Conservation (phyloP, 2,888 invertebrate genomes). For the Chrysolina americana region DNA sequence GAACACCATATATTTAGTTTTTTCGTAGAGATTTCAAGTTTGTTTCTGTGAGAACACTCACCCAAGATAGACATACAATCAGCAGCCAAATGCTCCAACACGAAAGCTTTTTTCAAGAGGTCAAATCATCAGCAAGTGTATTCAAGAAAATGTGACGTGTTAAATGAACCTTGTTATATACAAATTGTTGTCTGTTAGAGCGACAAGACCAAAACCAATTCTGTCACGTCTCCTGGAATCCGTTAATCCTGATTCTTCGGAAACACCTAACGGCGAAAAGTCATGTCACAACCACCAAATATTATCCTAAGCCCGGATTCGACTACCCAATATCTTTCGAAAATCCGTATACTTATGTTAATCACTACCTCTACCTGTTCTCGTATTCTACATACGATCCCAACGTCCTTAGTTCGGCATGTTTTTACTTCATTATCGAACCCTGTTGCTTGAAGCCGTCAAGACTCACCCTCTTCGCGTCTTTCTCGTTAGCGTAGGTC, state of each 20-base stretch:
- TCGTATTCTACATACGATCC: conserved; percentile 2
- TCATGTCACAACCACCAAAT: neutral
- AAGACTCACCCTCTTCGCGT: neutral
- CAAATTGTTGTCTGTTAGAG: too few species aligned
- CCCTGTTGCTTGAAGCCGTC: conserved; percentile 17
- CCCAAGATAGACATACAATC: too few species aligned
- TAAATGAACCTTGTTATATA: too few species aligned
- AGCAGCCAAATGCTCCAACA: too few species aligned
- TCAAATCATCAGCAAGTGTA: too few species aligned
- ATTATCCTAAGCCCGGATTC: neutral
- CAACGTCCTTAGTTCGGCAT: neutral
- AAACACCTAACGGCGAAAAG: neutral
- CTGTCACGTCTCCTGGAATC: too few species aligned
- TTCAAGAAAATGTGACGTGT: too few species aligned
- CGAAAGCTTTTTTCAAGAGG: too few species aligned
- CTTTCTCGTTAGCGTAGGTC: neutral
- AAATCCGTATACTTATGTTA: conserved; percentile 8
- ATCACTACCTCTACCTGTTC: conserved; percentile 2
- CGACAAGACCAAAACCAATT: too few species aligned
- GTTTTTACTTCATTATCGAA: conserved; percentile 19
- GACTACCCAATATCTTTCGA: neutral
- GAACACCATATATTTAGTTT: too few species aligned
- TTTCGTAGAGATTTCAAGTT: too few species aligned
- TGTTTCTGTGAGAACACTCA: too few species aligned
- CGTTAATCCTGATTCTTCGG: neutral